These are phyloP conservation scores for Dolichopus griseipennis DNA, from an alignment of 2,888 invertebrate genomes.

Conservation along the genomic window DNA sequence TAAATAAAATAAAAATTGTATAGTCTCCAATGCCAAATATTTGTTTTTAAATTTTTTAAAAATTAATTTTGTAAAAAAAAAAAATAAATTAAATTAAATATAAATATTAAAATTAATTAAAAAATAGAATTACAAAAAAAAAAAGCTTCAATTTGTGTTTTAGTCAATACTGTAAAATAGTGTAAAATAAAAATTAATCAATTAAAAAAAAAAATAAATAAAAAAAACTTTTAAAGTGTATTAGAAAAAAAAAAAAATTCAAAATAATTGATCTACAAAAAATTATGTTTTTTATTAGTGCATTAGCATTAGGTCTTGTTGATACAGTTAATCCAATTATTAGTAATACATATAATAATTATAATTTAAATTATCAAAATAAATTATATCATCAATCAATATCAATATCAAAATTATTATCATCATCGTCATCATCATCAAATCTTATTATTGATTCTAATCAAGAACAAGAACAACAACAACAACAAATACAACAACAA, in stretches of 20 bases:
- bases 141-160: no score
- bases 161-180: no score
- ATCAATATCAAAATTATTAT: no score
- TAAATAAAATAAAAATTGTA: not conserved
- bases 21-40: constrained; percentile 1
- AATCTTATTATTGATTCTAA: not conserved
- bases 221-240: no score
- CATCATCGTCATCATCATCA: not conserved
- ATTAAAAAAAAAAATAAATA: no score
- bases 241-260: no score
- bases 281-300: constrained; percentile 31
- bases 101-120: not conserved
- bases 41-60: not conserved
- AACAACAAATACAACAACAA: no score
- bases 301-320: constrained; percentile 33
- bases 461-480: no score
- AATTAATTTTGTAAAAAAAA: not conserved
- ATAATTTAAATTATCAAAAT: not conserved
- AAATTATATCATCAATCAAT: no score
- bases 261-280: not conserved
- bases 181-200: no score
- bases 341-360: not conserved
- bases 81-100: not conserved
- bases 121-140: not conserved
- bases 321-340: constrained; percentile 29